Conservation (phyloP, 2,888 invertebrate species). For the Drosophila phalerata region DNA sequence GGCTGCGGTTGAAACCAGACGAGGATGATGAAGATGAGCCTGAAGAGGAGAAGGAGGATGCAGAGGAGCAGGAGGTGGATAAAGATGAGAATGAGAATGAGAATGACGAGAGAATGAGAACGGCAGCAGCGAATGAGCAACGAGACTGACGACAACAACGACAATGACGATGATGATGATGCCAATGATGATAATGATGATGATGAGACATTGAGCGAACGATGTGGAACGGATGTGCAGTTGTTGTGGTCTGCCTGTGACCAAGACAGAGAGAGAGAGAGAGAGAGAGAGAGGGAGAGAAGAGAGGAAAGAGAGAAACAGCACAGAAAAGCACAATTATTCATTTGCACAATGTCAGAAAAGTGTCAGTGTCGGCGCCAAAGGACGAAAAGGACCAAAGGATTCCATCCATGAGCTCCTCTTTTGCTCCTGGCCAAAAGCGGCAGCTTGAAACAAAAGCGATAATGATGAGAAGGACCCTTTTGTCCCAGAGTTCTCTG, state of each 20-base stretch:
- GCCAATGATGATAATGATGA: slow-evolving; percentile 36
- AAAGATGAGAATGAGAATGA: slow-evolving; percentile 24
- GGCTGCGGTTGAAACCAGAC: slow-evolving; percentile 66
- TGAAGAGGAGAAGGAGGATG: no score
- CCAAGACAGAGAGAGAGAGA: slow-evolving; percentile 20
- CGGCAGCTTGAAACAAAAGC: slow-evolving; percentile 70
- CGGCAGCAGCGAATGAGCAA: slow-evolving; percentile 61
- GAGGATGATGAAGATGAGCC: slow-evolving; percentile 1
- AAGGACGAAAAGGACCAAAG: slow-evolving; percentile 75
- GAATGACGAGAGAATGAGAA: slow-evolving; percentile 25
- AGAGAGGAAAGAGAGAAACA: slow-evolving; percentile 8
- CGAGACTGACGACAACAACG: slow-evolving; percentile 73
- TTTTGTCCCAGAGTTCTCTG: slow-evolving; percentile 70
- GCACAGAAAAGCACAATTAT: slow-evolving; percentile 84
- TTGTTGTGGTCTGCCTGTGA: slow-evolving; percentile 71
- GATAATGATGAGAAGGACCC: slow-evolving; percentile 78
- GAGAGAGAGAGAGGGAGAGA: background rate
- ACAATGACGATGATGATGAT: slow-evolving; percentile 57
- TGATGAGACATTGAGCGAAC: slow-evolving; percentile 78
- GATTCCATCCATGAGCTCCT: slow-evolving; percentile 57
- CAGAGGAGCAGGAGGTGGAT: background rate
- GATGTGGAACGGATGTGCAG: slow-evolving; percentile 81
- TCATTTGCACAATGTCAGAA: slow-evolving; percentile 83
- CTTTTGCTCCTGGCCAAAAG: slow-evolving; percentile 25
- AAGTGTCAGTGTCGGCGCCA: slow-evolving; percentile 80